Evolutionary conservation across 2,888 invertebrate genomes (phyloP).

Genomic region (Synanthedon formicaeformis): DNA sequence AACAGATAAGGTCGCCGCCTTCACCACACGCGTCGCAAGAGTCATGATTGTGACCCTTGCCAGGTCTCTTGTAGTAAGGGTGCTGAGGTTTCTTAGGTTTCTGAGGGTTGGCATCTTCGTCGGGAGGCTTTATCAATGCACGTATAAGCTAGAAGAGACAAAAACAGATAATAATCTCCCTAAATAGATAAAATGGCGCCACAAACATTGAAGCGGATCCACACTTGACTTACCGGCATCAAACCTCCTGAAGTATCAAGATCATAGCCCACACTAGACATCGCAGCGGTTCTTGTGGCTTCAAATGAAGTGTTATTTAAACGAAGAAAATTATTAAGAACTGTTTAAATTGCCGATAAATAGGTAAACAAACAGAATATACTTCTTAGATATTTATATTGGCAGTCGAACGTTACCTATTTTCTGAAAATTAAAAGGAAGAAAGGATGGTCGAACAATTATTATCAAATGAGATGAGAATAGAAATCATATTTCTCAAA

Average conservation of each 20-base stretch:
- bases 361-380: too few relatives aligned
- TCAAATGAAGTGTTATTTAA: too few relatives aligned
- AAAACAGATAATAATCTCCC: not conserved
- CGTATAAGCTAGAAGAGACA: constrained; percentile 81
- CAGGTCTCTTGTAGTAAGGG: constrained; percentile 87
- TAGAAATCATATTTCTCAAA: too few relatives aligned
- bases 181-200: constrained; percentile 27
- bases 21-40: constrained; percentile 95
- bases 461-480: too few relatives aligned
- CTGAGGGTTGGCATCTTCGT: constrained; percentile 74
- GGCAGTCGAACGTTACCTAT: too few relatives aligned
- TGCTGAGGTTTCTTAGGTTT: constrained; percentile 77
- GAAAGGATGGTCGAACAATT: too few relatives aligned
- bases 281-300: constrained; percentile 9
- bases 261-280: constrained; percentile 77
- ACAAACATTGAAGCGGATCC: constrained; percentile 8
- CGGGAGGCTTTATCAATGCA: constrained; percentile 88
- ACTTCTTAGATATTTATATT: too few relatives aligned
- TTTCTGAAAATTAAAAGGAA: too few relatives aligned
- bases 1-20: constrained; percentile 95
- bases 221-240: constrained; percentile 82
- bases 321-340: too few relatives aligned
- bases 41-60: constrained; percentile 92
- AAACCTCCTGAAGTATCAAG: constrained; percentile 83
- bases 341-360: too few relatives aligned